A percentile compares a stretch with the other conserved stretches of the same genome.
Conservation (phyloP, 2,797 vertebrate genomes). For the Smutsia temminckii region DNA sequence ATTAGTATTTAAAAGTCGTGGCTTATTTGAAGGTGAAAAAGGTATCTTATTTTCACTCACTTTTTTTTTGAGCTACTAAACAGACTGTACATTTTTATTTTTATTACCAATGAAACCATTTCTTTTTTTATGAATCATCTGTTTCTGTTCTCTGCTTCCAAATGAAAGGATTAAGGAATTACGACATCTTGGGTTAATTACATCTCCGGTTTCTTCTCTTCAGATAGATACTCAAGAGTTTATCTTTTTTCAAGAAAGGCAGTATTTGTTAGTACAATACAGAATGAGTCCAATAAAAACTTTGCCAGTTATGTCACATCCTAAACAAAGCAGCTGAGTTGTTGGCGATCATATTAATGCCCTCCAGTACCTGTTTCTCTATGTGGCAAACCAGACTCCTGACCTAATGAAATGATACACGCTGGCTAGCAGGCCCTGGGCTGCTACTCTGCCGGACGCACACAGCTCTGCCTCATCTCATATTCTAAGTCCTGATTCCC, state of each 20-base stretch:
- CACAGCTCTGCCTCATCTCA: background rate
- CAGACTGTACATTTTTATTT: conserved; percentile 13
- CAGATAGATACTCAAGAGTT: background rate
- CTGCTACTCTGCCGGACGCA: background rate
- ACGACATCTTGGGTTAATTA: background rate
- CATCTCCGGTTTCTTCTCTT: background rate
- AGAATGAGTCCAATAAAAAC: background rate
- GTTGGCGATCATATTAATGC: background rate
- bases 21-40: conserved; percentile 9
- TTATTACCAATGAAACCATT: background rate
- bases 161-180: background rate
- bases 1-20: conserved; percentile 18
- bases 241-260: background rate
- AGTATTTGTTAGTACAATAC: background rate
- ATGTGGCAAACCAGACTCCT: background rate
- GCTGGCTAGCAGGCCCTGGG: background rate
- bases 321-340: background rate
- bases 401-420: background rate
- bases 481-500: background rate
- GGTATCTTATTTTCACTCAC: background rate
- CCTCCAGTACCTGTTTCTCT: background rate
- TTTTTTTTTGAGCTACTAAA: background rate
- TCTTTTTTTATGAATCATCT: conserved; percentile 1
- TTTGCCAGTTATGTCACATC: background rate
- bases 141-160: background rate